phyloP scores from a whole-genome alignment of 2,888 invertebrate species.

The Drosophila neotestacea region DNA sequence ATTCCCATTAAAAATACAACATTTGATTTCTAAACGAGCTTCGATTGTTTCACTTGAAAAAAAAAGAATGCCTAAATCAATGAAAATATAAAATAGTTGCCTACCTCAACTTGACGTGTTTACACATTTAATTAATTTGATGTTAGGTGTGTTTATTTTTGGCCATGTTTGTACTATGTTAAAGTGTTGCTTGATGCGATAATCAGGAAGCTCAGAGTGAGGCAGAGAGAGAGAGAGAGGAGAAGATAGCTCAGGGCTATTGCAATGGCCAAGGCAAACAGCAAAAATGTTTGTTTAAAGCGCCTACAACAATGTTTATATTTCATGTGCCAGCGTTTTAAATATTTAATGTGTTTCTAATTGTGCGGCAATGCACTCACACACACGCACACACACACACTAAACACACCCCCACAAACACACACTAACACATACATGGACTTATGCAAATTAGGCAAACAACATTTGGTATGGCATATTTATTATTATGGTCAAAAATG shows the following conservation, averaged over 20 bases:
- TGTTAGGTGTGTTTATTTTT: slow-evolving; percentile 43
- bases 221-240: no score
- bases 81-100: neutral
- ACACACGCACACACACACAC: slow-evolving; percentile 19
- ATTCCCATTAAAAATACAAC: neutral
- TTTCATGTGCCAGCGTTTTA: slow-evolving; percentile 52
- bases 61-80: slow-evolving; percentile 9
- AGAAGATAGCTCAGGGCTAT: slow-evolving; percentile 3
- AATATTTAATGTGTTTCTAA: slow-evolving; percentile 77
- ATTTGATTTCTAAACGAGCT: neutral
- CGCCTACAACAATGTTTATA: slow-evolving; percentile 50
- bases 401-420: slow-evolving; percentile 7
- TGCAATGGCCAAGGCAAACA: slow-evolving; percentile 26
- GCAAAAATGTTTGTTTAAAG: slow-evolving; percentile 46
- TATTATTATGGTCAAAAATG: slow-evolving; percentile 37
- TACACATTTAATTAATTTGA: slow-evolving; percentile 56
- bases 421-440: neutral
- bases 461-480: slow-evolving; percentile 52
- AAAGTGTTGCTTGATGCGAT: slow-evolving; percentile 39
- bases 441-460: slow-evolving; percentile 45
- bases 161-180: slow-evolving; percentile 45
- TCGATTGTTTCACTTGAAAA: slow-evolving; percentile 1
- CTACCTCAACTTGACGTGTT: slow-evolving; percentile 25
- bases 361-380: slow-evolving; percentile 62
- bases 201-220: slow-evolving; percentile 38